A percentile compares a stretch with the other conserved stretches of the same genome.
Evolutionary conservation across 92 coral and sea anemone genomes (phyloP).

Genomic region (Zoanthus solanderi): DNA sequence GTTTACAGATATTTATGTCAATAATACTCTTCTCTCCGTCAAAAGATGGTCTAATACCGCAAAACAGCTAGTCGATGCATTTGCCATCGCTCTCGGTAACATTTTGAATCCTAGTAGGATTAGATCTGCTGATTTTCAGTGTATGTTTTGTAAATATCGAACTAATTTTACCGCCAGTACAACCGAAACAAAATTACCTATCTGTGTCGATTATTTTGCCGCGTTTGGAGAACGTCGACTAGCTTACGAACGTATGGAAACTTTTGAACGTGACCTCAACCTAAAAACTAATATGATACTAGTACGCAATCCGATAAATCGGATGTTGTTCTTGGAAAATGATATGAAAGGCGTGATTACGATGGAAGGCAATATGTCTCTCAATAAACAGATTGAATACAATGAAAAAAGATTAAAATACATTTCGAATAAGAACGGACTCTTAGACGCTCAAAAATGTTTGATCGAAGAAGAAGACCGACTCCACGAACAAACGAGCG

Average conservation of each 20-base stretch:
- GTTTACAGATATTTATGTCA: neutral
- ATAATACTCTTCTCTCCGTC: neutral
- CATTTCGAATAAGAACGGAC: neutral
- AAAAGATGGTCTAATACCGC: neutral
- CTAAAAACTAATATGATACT: neutral
- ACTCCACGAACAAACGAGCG: neutral
- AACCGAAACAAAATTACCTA: neutral
- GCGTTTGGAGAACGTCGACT: neutral
- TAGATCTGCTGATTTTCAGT: neutral
- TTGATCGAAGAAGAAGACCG: neutral
- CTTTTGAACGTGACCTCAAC: neutral
- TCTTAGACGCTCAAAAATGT: neutral
- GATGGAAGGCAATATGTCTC: neutral
- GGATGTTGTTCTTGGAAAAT: neutral
- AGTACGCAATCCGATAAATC: neutral
- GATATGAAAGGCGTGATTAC: neutral
- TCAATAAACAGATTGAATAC: neutral
- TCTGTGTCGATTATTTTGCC: neutral
- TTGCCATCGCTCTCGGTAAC: neutral
- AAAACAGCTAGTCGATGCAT: neutral
- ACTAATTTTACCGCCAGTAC: neutral
- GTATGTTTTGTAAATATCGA: neutral
- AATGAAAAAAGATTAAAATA: neutral
- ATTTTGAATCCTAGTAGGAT: neutral
- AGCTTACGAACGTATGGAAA: neutral